These are phyloP conservation scores for Stictocephala bisonia DNA, from an alignment of 2,888 invertebrate species.

Conservation along the genomic window DNA sequence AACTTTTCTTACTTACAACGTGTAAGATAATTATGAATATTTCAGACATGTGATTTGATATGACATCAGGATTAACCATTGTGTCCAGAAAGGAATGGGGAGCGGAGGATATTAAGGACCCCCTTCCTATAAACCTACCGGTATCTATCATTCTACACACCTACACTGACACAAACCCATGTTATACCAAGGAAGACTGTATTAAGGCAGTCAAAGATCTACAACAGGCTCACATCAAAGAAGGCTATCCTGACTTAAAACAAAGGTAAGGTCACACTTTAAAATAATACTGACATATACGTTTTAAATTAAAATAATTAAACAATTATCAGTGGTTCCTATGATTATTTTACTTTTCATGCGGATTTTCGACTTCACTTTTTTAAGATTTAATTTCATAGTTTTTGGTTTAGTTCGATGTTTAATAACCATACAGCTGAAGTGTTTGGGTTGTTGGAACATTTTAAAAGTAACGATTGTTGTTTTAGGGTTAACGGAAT, in stretches of 20 bases:
- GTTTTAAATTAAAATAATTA: background rate
- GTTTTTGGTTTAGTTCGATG: too few relatives aligned
- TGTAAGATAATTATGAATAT: too few relatives aligned
- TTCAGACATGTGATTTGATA: too few relatives aligned
- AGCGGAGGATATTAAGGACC: background rate
- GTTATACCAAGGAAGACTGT: background rate
- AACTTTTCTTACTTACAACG: too few relatives aligned
- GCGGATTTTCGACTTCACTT: too few relatives aligned
- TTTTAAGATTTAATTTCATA: too few relatives aligned
- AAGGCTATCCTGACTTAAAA: background rate
- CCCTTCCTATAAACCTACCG: background rate
- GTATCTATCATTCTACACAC: background rate
- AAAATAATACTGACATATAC: background rate
- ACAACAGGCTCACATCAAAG: background rate
- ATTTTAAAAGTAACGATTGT: too few relatives aligned
- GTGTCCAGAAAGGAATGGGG: background rate
- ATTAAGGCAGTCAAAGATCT: background rate
- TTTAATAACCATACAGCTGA: too few relatives aligned
- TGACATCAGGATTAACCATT: too few relatives aligned
- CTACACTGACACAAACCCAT: background rate
- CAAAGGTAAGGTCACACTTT: background rate
- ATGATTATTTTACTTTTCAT: too few relatives aligned
- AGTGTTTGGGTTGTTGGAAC: too few relatives aligned
- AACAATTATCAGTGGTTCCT: background rate
- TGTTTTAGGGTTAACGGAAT: too few relatives aligned